These are phyloP conservation scores for Conops quadrifasciatus DNA, from an alignment of 2,888 invertebrate species.

Conservation along the genomic window DNA sequence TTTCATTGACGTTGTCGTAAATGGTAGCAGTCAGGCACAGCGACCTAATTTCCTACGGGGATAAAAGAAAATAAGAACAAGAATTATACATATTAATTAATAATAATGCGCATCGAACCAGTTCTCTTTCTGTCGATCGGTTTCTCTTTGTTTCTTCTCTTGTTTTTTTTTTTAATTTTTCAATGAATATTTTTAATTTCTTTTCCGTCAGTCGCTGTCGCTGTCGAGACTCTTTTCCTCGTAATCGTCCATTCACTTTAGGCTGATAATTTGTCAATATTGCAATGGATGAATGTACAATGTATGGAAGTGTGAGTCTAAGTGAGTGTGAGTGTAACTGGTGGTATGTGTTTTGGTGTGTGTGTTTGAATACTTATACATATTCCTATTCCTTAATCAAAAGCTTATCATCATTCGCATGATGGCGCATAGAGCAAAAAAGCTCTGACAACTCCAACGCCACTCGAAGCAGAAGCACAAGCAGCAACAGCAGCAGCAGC, in stretches of 20 bases:
- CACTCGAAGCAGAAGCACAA: background rate
- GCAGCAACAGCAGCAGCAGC: no score
- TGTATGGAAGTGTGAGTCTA: background rate
- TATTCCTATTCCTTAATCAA: constrained; percentile 9
- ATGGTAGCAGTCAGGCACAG: no score
- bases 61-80: background rate
- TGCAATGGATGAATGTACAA: background rate
- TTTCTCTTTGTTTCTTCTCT: constrained; percentile 14
- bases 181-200: constrained; percentile 18
- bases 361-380: constrained; percentile 3
- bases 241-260: constrained; percentile 35
- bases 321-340: background rate
- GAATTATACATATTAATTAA: background rate
- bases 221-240: constrained; percentile 16
- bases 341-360: background rate
- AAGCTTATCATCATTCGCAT: background rate
- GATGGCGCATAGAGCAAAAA: background rate
- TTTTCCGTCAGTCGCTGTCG: constrained; percentile 18
- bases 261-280: background rate
- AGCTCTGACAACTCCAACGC: constrained; percentile 17
- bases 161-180: constrained; percentile 31
- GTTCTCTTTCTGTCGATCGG: constrained; percentile 26
- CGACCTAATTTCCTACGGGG: no score
- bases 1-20: no score
- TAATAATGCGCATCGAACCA: constrained; percentile 21